Evolutionary conservation across 1,140 invertebrate genomes (phyloP), one percentile per base, ranked within the genome.

Genomic region (Belonocnema kinseyi): DNA sequence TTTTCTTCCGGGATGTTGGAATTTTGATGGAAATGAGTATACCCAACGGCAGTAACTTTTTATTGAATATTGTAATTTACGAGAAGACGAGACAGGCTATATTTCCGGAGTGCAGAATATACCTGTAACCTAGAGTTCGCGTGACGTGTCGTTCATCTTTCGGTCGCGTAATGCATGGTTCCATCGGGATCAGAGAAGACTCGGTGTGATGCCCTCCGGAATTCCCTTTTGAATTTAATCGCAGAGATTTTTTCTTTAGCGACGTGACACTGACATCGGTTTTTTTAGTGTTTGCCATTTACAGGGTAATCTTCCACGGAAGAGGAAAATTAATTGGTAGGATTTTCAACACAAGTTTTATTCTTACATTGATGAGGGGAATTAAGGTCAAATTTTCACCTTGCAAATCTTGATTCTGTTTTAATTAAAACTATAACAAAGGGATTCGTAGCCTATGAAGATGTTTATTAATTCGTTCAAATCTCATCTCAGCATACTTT

Each of bases 121-220:
- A 75, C 50, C 56, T 66, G 56, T 21, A 66, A 21, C 21, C 46
- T 66, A 66, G 74, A 75, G 61, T 75, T 75, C 19, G 46, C 51
- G 46, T 70, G 75, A 76, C 66, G 19, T 40, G 58, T 76, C 58
- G 52, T 76, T 58, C 51, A 72, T 76, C 75, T 76, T 76, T 76
- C 40, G 26, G 51, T 13, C 26, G 40, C 58, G 50, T 76, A 72
- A 76, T 72, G 52, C 70, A 76, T 76, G 50, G 75, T 76, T 72
- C 70, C 66, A 46, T 33, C 12, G 66, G 70, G 40, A 66, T 66
- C 40, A 46, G 26, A 66, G 40, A 66, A 66, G 61, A 40, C 61
- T 46, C 26, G 16, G 61, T 66, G 26, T 66, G 26, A 46, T 66
- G 21, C 40, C 16, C 26, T 66, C 26, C 61, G 13, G 13, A 66